Percentiles rank a stretch among this genome's conserved stretches.
These are phyloP conservation scores for Oryzias sinensis DNA, from an alignment of 2,797 vertebrate species.

Conservation along the genomic window DNA sequence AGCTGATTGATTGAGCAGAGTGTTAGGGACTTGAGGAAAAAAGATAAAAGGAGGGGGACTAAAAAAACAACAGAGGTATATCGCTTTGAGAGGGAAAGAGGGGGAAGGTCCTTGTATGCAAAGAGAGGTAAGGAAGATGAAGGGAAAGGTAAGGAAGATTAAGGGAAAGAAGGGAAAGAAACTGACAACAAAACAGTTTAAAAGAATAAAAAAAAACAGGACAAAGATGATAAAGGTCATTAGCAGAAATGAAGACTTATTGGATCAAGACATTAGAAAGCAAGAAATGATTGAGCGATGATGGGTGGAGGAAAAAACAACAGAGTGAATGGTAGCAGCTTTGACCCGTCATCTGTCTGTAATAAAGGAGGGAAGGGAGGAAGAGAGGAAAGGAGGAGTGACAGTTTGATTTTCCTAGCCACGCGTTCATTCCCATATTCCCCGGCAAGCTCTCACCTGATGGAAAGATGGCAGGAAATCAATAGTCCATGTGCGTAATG, in stretches of 20 bases:
- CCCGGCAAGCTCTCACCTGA: constrained; percentile 80
- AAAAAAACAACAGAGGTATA: constrained; percentile 82
- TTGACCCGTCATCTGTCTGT: constrained; percentile 73
- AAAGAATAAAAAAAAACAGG: constrained; percentile 7
- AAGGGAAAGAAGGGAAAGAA: constrained; percentile 1
- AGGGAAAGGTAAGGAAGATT: constrained; percentile 6
- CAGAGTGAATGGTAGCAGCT: constrained; percentile 60
- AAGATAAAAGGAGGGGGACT: constrained; percentile 57
- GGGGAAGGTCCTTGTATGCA: constrained; percentile 26
- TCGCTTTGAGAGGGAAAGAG: constrained; percentile 68
- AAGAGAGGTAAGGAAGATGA: constrained; percentile 15
- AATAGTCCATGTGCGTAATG: constrained; percentile 83
- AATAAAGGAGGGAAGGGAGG: constrained; percentile 70
- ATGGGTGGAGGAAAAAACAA: constrained; percentile 64
- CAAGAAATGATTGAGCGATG: constrained; percentile 56
- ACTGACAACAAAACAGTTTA: constrained; percentile 16
- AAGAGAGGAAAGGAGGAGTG: constrained; percentile 73
- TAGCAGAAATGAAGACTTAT: constrained; percentile 33
- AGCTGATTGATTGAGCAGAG: constrained; percentile 73
- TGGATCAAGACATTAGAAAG: constrained; percentile 38
- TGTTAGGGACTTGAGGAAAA: constrained; percentile 70
- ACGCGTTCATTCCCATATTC: constrained; percentile 79
- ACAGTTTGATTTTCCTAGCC: constrained; percentile 77
- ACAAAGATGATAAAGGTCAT: constrained; percentile 38
- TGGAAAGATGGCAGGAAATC: constrained; percentile 88